Conservation (phyloP, 2,888 invertebrate species). For the Alcis repandata region DNA sequence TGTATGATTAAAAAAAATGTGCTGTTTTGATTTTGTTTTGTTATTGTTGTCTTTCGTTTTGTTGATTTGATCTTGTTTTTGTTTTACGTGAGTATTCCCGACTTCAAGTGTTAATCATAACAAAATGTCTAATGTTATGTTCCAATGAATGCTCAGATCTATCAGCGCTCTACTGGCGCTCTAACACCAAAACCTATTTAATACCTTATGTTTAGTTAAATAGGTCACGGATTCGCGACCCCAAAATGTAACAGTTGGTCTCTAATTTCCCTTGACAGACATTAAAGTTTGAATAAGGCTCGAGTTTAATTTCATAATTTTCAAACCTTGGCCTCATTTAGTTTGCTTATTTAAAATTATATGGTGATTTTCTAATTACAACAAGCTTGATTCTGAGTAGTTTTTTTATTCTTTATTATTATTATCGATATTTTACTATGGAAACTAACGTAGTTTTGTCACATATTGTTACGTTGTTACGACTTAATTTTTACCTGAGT, state of each 20-base stretch:
- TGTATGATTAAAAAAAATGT: no score
- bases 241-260: constrained; percentile 15
- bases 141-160: neutral
- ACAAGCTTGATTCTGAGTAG: neutral
- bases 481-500: no score
- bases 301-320: constrained; percentile 21
- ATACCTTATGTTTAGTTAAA: constrained; percentile 2
- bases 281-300: constrained; percentile 20
- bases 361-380: neutral
- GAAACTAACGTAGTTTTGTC: no score
- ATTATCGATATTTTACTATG: no score
- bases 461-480: no score
- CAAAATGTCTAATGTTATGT: no score
- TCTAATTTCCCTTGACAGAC: constrained; percentile 27
- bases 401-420: no score
- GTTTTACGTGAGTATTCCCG: no score
- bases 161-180: neutral
- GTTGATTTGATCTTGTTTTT: no score
- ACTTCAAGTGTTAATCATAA: no score
- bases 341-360: constrained; percentile 3
- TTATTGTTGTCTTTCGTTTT: no score
- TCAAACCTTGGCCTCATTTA: constrained; percentile 15
- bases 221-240: constrained; percentile 18
- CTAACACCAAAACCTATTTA: neutral
- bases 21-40: no score